Base-by-base conservation (phyloP, 2,888 invertebrate species). In the Tachystola acroxantha region DNA sequence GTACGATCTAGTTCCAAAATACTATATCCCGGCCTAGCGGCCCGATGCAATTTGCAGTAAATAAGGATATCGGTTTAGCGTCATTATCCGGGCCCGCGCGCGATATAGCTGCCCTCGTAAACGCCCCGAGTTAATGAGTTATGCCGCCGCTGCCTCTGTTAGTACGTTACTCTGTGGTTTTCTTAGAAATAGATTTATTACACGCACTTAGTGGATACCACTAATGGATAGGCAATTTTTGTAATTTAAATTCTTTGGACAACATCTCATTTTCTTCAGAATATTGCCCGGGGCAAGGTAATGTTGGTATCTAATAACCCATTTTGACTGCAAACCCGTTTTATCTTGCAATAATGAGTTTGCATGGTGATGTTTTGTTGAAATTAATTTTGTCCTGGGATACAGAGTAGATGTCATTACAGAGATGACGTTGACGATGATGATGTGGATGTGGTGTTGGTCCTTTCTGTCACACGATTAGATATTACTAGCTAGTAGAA, bases 41-140 rank as follows among this genome's bases (percentile, higher is more conserved):
- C 53, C 58, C 63, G 50, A 55, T 71, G 71, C 78, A 80, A 84
- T 84, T 80, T 81, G 82, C 81, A 81, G 80, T 84, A 84, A 84
- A 84, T 81, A 84, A 80, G 84, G 80, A 74, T 79, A 82, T 84
- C 74, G 82, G 80, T 73, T 72, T 69, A 76, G 73, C 72, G 70
- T 74, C 77, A 80, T 84, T 82, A 82, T 77, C 71, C 69, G 57
- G 48, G 47, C 50, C 53, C 50, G 40, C 51, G 35, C 34, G 57
- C 64, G 61, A 62, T 64, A 65, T 57, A 58, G 54, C 58, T 55
- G 57, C 50, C 56, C 61, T 64, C 63, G 64, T 69, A 64, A 68
- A 68, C 59, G 59, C 58, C 54, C 55, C 50, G 40, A 56, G 51
- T 59, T 67, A 63, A 66, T 64, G 62, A 61, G 57, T 58, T 56